Percentiles rank a stretch among this genome's conserved stretches.
Evolutionary conservation across 2,113 vertebrate species (phyloP).

Genomic region (Aleadryas rufinucha): DNA sequence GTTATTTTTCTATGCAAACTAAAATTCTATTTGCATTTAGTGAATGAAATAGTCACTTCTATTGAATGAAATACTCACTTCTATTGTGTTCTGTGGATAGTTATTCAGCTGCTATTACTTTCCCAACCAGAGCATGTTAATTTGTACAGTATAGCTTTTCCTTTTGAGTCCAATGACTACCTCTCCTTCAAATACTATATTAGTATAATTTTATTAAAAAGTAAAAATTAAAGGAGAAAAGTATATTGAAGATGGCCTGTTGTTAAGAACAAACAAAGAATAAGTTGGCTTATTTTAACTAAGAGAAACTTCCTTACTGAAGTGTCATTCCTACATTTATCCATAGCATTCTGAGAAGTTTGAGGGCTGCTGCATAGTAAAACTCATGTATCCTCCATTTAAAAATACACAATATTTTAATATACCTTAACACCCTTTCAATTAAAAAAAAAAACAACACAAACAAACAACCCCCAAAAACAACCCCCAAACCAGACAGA

Average conservation of each 20-base stretch:
- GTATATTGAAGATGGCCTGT: background rate
- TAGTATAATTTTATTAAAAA: background rate
- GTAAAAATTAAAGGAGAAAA: background rate
- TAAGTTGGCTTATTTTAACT: background rate
- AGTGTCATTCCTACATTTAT: background rate
- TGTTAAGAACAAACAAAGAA: background rate
- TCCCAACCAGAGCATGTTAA: background rate
- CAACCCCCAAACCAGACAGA: background rate
- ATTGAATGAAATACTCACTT: background rate
- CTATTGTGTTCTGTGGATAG: background rate
- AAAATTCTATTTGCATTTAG: background rate
- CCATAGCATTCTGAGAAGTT: background rate
- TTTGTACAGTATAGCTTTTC: background rate
- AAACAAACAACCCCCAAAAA: background rate
- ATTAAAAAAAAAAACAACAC: background rate
- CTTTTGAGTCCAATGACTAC: background rate
- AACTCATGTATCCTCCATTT: background rate
- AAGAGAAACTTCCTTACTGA: background rate
- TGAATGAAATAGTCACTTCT: background rate
- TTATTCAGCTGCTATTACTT: background rate
- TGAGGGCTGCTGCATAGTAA: background rate
- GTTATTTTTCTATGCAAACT: background rate
- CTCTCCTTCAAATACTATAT: background rate
- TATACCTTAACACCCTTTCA: background rate
- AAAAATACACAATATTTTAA: background rate